Base-by-base conservation (phyloP, 1,140 invertebrate species). In the Sycobia sp. region DNA sequence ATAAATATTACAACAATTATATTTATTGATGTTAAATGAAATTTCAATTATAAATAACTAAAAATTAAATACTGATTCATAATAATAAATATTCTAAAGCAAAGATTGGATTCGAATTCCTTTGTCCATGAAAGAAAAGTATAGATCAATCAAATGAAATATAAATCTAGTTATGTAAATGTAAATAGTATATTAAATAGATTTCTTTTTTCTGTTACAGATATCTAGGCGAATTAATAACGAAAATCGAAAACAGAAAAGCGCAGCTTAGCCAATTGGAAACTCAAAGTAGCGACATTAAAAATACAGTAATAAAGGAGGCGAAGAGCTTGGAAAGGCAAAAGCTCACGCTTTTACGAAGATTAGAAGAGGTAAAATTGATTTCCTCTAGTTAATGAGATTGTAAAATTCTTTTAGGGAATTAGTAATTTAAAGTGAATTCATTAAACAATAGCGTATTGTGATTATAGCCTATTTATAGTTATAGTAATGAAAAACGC, bases 191-290 rank as follows among this genome's bases (percentile, higher is more conserved):
- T 16, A 18, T 2, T 16, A 18, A 29, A 36, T n/a, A n/a, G n/a
- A n/a, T n/a, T n/a, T n/a, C n/a, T 11, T 32, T 20, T 56, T 20
- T 23, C 4, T 22, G 0, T 51, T 60, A 20, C 18, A 82, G 80
- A 71, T 76, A 80, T 49, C 84, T 92, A 47, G 85, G 86, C 39
- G 86, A 89, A 32, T 79, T 92, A 13, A 84, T 85, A 9, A 82
- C 86, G 62, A 86, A 85, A 69, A 87, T 90, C 27, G 85, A 89
- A 47, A 80, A 84, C 1, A 83, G 89, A 65, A 86, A 87, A 69
- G 79, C 79, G 16, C 83, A 88, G 68, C 82, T 91, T 41, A 81
- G 84, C 51, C 87, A 89, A 43, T 78, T 93, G 25, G 86, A 90
- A 69, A 83, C 83, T 2, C 89, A 91, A 73, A 85, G 86, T 38